phyloP scores from a whole-genome alignment of 2,797 vertebrate species.

The Eulemur albifrons region DNA sequence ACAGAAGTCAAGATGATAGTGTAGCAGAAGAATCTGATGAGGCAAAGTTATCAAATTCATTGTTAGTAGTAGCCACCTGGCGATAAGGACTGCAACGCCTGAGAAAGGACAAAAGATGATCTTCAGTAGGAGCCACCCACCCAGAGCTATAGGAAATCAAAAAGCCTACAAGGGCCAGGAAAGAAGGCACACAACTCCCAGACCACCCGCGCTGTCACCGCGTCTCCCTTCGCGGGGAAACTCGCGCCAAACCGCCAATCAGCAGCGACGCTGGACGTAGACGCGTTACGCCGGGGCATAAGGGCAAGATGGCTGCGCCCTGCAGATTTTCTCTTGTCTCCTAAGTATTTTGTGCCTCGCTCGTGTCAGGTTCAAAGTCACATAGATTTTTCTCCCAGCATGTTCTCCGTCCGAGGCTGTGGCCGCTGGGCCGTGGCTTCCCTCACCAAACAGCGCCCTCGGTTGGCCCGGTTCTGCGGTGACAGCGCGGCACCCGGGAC shows the following conservation, averaged over 20 bases:
- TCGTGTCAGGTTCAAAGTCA: background rate
- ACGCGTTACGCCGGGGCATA: background rate
- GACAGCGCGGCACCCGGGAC: background rate
- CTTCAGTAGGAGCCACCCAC: background rate
- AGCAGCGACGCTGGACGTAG: background rate
- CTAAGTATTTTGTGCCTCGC: accelerated
- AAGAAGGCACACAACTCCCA: accelerated
- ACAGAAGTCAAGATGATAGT: background rate
- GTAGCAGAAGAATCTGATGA: background rate
- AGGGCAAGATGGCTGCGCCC: conserved; percentile 53
- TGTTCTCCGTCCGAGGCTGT: conserved; percentile 57
- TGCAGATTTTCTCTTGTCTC: accelerated
- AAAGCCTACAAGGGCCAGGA: accelerated
- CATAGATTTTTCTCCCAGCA: background rate
- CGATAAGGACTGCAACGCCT: background rate
- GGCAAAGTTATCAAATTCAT: background rate
- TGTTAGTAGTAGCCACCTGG: background rate
- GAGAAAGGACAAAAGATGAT: background rate
- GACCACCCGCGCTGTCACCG: accelerated
- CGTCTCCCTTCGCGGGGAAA: accelerated
- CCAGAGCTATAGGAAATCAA: accelerated
- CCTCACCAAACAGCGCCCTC: background rate
- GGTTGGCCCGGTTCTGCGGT: background rate
- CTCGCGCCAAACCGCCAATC: background rate
- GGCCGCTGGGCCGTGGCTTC: background rate